These are phyloP conservation scores for Saturnia japonica DNA, from an alignment of 2,888 invertebrate genomes.

Conservation along the genomic window DNA sequence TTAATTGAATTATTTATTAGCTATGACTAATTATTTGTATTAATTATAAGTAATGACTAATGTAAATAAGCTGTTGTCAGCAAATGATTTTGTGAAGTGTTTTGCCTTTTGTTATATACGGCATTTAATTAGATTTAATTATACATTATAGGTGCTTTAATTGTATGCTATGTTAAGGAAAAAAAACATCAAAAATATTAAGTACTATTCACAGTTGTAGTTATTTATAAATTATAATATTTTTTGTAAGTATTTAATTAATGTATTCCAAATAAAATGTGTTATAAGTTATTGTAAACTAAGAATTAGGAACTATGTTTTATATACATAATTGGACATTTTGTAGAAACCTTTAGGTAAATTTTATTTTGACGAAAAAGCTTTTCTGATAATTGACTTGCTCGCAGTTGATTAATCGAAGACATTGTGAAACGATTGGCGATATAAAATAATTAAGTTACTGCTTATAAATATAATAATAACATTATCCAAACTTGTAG, in stretches of 20 bases:
- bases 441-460: background rate
- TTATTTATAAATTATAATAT: constrained; percentile 8
- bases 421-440: background rate
- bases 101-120: constrained; percentile 54
- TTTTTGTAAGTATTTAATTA: background rate
- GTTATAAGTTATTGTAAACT: background rate
- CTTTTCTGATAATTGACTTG: background rate
- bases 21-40: constrained; percentile 17
- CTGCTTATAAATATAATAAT: background rate
- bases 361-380: background rate
- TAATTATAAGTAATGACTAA: constrained; percentile 27
- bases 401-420: background rate
- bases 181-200: background rate
- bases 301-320: background rate
- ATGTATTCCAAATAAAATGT: constrained; percentile 8
- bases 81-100: constrained; percentile 54
- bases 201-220: constrained; percentile 6
- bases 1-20: constrained; percentile 22
- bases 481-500: background rate
- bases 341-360: too few relatives aligned
- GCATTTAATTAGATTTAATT: constrained; percentile 51
- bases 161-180: constrained; percentile 37
- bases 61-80: constrained; percentile 32
- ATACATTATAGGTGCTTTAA: constrained; percentile 50
- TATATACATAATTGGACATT: too few relatives aligned